Conservation (phyloP, 1,140 invertebrate species). For the Colletes gigas region DNA sequence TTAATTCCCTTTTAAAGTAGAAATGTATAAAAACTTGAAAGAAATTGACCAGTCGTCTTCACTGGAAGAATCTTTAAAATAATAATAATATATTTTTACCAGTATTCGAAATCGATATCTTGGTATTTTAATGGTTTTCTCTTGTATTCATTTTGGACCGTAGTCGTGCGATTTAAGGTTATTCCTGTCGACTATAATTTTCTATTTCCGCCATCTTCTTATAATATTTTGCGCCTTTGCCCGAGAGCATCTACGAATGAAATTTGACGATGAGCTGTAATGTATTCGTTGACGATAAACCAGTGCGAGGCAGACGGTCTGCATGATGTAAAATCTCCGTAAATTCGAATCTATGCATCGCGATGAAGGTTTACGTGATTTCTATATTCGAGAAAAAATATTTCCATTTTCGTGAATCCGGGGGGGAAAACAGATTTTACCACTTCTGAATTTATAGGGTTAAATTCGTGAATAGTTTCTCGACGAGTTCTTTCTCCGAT, state of each 20-base stretch:
- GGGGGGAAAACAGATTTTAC: too few relatives aligned
- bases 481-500: neutral
- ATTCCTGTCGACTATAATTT: conserved; percentile 22
- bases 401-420: neutral
- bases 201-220: conserved; percentile 18
- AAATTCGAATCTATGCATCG: neutral
- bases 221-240: conserved; percentile 14
- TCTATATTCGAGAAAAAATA: neutral
- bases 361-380: neutral
- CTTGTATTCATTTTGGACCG: neutral
- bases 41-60: too few relatives aligned
- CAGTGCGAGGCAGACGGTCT: neutral
- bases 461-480: neutral
- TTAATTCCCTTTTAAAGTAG: neutral
- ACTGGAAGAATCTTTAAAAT: neutral
- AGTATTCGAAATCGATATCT: too few relatives aligned
- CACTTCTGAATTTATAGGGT: neutral
- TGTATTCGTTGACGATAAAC: conserved; percentile 33
- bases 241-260: conserved; percentile 27
- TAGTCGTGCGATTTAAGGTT: neutral
- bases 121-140: neutral
- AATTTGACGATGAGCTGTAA: conserved; percentile 33
- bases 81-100: too few relatives aligned
- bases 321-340: conserved; percentile 1
- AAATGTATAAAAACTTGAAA: too few relatives aligned